Evolutionary conservation across 2,888 invertebrate species (phyloP), one percentile per base, ranked within the genome.

Genomic region (Apeira syringaria): DNA sequence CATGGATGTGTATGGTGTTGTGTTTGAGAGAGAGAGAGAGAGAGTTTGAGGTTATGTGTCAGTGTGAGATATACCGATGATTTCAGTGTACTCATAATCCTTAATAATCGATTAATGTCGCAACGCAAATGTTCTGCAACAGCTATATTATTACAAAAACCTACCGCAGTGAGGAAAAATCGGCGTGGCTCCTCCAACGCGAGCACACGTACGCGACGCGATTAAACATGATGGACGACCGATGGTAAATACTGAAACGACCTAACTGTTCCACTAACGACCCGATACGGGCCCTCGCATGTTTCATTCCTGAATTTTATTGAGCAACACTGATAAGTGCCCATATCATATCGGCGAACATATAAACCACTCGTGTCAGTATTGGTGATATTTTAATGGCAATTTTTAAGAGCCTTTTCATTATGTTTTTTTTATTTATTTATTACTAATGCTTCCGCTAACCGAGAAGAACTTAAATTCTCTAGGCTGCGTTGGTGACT

Each of bases 151-250:
- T n/a, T n/a, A n/a, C n/a, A n/a, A n/a, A n/a, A n/a, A 9, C 3
- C 5, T 11, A 31, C 10, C 24, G n/a, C 28, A 20, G 9, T 15
- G 17, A 27, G 39, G 25, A 26, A 40, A 36, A 46, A 47, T 39
- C 50, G 38, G 34, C 41, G 56, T 41, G 55, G 57, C 60, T 52
- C 63, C 63, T 64, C 11, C 13, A 73, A 71, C 69, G 68, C 61
- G 64, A 56, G 64, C 60, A 59, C 49, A 60, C 51, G 47, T 54
- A 59, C 60, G 61, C 65, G 62, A 57, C 57, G 68, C 80, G 83
- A 85, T 83, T 80, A 81, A 76, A 79, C 68, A 80, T 83, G 84
- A 86, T 81, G 78, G 69, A 84, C 78, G 81, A 75, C 59, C 75
- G 61, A 62, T 69, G 73, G 72, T 73, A 76, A 75, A 74, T 68